Percentiles rank a stretch among this genome's conserved stretches.
Evolutionary conservation across 1,140 invertebrate genomes (phyloP).

Genomic region (Panulirus ornatus): DNA sequence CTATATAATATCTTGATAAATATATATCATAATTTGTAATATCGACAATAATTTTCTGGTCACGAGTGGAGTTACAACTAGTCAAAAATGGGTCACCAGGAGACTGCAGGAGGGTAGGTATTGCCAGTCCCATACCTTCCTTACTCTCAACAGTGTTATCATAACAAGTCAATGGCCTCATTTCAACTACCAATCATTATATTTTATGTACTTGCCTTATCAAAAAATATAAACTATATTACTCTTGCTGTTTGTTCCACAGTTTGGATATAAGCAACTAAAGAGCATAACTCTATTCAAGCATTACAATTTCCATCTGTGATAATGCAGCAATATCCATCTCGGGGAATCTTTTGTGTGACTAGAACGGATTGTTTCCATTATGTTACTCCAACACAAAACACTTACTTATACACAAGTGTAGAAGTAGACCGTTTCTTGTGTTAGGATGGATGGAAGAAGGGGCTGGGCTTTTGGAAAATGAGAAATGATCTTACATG

Average conservation of each 20-base stretch:
- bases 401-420: conserved; percentile 33
- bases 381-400: conserved; percentile 58
- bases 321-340: conserved; percentile 52
- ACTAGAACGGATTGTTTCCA: conserved; percentile 69
- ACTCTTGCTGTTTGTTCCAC: conserved; percentile 47
- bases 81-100: conserved; percentile 19
- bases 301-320: conserved; percentile 58
- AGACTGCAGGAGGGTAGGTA: conserved; percentile 13
- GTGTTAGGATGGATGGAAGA: conserved; percentile 67
- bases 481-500: conserved; percentile 65
- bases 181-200: conserved; percentile 62
- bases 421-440: conserved; percentile 38
- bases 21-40: too few relatives aligned
- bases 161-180: conserved; percentile 61
- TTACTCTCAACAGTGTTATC: conserved; percentile 35
- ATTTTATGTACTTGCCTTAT: conserved; percentile 58
- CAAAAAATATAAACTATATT: conserved; percentile 67
- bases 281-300: conserved; percentile 44
- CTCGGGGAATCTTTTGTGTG: conserved; percentile 57
- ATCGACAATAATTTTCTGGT: too few relatives aligned
- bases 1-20: too few relatives aligned
- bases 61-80: conserved; percentile 5
- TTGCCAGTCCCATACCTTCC: conserved; percentile 36
- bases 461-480: conserved; percentile 56
- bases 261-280: conserved; percentile 60